These are phyloP conservation scores for Enteromius afrohamiltoni DNA, from an alignment of 2,797 vertebrate genomes.

Conservation along the genomic window DNA sequence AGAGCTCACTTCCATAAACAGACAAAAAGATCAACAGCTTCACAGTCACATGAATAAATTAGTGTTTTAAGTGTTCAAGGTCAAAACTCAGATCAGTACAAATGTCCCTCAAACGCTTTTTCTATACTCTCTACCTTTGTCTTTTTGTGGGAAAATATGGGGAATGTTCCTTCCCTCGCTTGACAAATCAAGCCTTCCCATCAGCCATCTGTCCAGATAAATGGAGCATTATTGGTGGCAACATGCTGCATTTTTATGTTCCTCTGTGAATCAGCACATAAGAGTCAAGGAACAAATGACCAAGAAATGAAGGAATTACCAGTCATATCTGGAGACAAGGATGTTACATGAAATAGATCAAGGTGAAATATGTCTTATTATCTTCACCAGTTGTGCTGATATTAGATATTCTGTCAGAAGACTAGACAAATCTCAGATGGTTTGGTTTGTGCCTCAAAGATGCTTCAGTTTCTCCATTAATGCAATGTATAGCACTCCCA, in stretches of 20 bases:
- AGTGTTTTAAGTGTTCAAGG: constrained; percentile 46
- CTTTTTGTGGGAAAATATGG: constrained; percentile 35
- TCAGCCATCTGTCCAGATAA: constrained; percentile 54
- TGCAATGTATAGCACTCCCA: background rate
- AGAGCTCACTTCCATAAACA: constrained; percentile 40
- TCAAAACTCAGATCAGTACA: constrained; percentile 29
- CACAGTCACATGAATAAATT: constrained; percentile 46
- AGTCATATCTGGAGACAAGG: constrained; percentile 3
- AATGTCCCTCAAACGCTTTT: constrained; percentile 5
- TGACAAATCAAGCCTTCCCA: constrained; percentile 54
- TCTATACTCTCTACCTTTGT: constrained; percentile 15
- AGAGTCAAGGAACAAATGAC: constrained; percentile 30
- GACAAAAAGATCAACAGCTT: constrained; percentile 44
- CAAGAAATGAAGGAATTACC: background rate
- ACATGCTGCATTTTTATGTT: constrained; percentile 40
- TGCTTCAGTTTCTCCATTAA: constrained; percentile 9
- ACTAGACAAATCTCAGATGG: background rate
- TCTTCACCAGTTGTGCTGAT: constrained; percentile 4
- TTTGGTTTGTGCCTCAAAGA: background rate
- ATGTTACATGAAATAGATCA: constrained; percentile 22
- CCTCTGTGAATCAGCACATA: background rate
- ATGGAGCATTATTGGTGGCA: constrained; percentile 45
- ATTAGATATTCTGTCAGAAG: constrained; percentile 36
- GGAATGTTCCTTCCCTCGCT: constrained; percentile 16
- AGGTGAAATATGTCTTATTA: constrained; percentile 38